Evolutionary conservation across 2,888 invertebrate genomes (phyloP).

Genomic region (Macrosiphum euphorbiae): DNA sequence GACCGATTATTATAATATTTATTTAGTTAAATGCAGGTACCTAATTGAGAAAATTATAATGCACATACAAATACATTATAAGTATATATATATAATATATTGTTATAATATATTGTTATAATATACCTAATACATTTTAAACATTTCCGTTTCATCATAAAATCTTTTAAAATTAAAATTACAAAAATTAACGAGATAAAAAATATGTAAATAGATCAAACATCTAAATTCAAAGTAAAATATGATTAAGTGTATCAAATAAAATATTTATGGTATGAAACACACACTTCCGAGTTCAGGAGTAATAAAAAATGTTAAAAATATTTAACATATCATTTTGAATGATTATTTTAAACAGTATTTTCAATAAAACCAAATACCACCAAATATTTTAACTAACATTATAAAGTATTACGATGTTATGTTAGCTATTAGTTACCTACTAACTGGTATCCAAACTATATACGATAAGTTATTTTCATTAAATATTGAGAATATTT

Average conservation of each 20-base stretch:
- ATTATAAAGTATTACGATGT: no score
- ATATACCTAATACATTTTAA: not conserved
- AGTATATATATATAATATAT: no score
- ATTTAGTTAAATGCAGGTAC: not conserved
- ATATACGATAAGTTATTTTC: not conserved
- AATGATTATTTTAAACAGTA: not conserved
- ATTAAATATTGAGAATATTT: not conserved
- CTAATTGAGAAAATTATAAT: not conserved
- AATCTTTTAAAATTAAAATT: not conserved
- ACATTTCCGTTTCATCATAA: not conserved
- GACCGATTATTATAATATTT: not conserved
- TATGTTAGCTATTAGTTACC: no score
- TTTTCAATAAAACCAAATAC: not conserved
- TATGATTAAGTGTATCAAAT: not conserved
- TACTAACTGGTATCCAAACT: not conserved
- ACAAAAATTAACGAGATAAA: not conserved
- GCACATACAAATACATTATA: not conserved
- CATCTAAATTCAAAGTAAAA: not conserved
- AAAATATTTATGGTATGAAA: not conserved
- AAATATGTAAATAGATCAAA: not conserved
- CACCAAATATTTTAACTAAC: no score
- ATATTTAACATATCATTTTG: not conserved
- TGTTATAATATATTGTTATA: no score
- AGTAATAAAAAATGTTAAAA: not conserved
- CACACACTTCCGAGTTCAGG: not conserved